Conservation (phyloP, 1,140 invertebrate genomes). For the Idris sp. region DNA sequence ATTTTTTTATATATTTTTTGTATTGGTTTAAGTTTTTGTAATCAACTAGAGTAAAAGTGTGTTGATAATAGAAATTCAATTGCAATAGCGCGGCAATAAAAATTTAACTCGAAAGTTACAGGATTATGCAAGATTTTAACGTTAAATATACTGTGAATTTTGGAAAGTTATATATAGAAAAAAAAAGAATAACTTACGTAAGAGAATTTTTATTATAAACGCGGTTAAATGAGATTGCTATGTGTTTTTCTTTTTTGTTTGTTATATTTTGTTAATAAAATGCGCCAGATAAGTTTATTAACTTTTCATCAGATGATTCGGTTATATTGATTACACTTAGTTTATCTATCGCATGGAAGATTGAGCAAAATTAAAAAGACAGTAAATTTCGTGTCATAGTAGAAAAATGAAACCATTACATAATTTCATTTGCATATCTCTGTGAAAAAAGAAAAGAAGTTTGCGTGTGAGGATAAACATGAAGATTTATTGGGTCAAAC, state of each 20-base stretch:
- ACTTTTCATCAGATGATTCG: no score
- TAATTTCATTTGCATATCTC: slow-evolving; percentile 36
- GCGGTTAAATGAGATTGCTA: no score
- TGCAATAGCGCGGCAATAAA: slow-evolving; percentile 49
- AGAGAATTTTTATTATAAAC: no score
- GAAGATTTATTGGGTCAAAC: slow-evolving; percentile 29
- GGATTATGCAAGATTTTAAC: slow-evolving; percentile 43
- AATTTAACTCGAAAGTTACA: slow-evolving; percentile 58
- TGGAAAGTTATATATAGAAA: slow-evolving; percentile 61
- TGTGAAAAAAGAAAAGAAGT: slow-evolving; percentile 5
- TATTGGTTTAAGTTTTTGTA: neutral
- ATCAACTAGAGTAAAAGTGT: slow-evolving; percentile 42
- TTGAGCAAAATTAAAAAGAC: slow-evolving; percentile 13
- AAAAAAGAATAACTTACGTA: slow-evolving; percentile 34
- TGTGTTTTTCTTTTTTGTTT: slow-evolving; percentile 53
- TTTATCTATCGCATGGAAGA: slow-evolving; percentile 12
- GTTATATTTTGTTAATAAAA: slow-evolving; percentile 35
- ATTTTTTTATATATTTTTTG: neutral
- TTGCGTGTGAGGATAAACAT: slow-evolving; percentile 21
- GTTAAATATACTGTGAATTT: slow-evolving; percentile 60
- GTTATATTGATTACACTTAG: no score
- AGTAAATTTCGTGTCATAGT: slow-evolving; percentile 19
- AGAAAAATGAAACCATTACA: slow-evolving; percentile 26
- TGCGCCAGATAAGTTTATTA: no score
- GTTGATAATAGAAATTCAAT: slow-evolving; percentile 39